A percentile compares a stretch with the other conserved stretches of the same genome.
Conservation (phyloP, 2,113 vertebrate species). For the Festucalex cinctus region DNA sequence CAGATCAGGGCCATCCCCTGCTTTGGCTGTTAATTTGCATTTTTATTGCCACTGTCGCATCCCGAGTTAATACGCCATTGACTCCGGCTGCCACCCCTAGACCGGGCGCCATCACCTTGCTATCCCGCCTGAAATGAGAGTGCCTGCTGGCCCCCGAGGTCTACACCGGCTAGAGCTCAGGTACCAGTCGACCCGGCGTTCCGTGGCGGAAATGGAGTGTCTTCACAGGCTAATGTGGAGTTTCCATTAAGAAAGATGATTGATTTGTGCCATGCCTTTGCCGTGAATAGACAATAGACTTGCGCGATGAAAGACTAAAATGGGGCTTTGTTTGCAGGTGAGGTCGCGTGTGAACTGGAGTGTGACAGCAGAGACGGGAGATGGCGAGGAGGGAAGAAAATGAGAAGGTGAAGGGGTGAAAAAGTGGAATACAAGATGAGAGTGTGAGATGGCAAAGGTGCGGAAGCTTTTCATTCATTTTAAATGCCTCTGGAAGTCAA, state of each 20-base stretch:
- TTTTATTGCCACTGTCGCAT: slow-evolving; percentile 77
- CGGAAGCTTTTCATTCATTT: slow-evolving; percentile 37
- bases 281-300: slow-evolving; percentile 58
- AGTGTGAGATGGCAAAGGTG: slow-evolving; percentile 34
- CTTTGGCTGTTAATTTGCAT: slow-evolving; percentile 75
- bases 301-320: slow-evolving; percentile 55
- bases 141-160: slow-evolving; percentile 25
- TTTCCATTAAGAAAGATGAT: slow-evolving; percentile 76
- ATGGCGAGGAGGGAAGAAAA: slow-evolving; percentile 44
- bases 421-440: slow-evolving; percentile 25
- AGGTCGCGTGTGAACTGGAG: slow-evolving; percentile 50
- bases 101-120: slow-evolving; percentile 59
- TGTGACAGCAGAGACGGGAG: slow-evolving; percentile 51
- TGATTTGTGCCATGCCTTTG: slow-evolving; percentile 65
- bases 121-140: slow-evolving; percentile 62
- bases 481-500: slow-evolving; percentile 15
- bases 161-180: slow-evolving; percentile 53
- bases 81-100: slow-evolving; percentile 58
- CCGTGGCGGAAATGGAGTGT: slow-evolving; percentile 72
- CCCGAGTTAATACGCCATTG: slow-evolving; percentile 70
- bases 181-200: slow-evolving; percentile 71
- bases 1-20: slow-evolving; percentile 57
- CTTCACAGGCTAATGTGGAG: slow-evolving; percentile 76
- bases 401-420: slow-evolving; percentile 40
- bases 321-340: slow-evolving; percentile 61